Base-by-base conservation (phyloP, 2,797 vertebrate species). In the Rhadinocentrus ornatus region DNA sequence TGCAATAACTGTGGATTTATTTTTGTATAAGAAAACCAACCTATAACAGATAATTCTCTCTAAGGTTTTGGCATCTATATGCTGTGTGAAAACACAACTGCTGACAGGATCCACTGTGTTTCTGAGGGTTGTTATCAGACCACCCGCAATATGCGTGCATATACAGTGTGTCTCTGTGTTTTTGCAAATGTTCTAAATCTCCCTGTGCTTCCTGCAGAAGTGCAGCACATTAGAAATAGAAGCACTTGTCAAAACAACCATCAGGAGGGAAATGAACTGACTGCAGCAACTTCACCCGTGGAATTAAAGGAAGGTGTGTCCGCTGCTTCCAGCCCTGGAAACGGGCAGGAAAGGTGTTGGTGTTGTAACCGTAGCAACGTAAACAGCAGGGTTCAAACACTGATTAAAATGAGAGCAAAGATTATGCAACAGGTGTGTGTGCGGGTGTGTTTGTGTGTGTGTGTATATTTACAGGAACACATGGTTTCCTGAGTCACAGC, bases 251-350 rank as follows among this genome's bases (percentile, higher is more conserved):
- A 85, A 84, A 85, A 87, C 87, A 90, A 89, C 88, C 82, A 84
- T 90, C 82, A 85, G 48, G 24, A 52, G 29, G 35, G 60, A 75
- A 70, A 62, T 15, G 55, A 86, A 69, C 78, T 52, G 68, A 56
- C 81, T 63, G 75, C 67, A 60, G 77, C 7, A 67, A 71, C 41
- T 81, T 78, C 68, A 73, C 50, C 69, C 64, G 8, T 41, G 46
- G 77, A 87, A 80, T 89, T 85, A 90, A 91, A 91, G 88, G 86
- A 90, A 90, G 90, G 92, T 90, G 90, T 91, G 91, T 90, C 87
- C 85, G 78, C 80, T 53, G 66, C 79, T 66, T 81, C 62, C 81
- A 77, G 80, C 58, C 50, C 80, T 78, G 85, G 70, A 83, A 77
- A 86, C 73, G 66, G 72, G 85, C 78, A 68, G 70, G 55, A 81